Percentiles rank a stretch among this genome's conserved stretches.
Evolutionary conservation across 2,113 vertebrate genomes (phyloP).

Genomic region (Cyprinodon tularosa): DNA sequence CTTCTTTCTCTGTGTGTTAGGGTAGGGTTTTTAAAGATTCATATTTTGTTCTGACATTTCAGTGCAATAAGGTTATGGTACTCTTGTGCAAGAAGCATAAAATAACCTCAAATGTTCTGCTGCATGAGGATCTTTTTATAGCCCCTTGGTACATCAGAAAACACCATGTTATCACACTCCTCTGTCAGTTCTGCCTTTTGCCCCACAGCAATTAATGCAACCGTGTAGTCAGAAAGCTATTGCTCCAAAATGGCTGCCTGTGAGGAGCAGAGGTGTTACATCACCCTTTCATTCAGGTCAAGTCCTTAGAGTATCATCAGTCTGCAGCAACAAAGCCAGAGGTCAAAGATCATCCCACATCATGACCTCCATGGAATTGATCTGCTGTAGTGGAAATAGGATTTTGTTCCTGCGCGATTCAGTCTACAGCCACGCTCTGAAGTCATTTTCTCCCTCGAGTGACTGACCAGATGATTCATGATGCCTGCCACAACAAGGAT

Average conservation of each 20-base stretch:
- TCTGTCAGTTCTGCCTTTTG: constrained; percentile 47
- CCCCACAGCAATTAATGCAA: constrained; percentile 71
- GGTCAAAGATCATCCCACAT: constrained; percentile 57
- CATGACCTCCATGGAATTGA: constrained; percentile 66
- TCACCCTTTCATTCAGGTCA: constrained; percentile 73
- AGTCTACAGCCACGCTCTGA: constrained; percentile 24
- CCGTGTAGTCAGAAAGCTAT: constrained; percentile 43
- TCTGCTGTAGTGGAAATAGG: constrained; percentile 70
- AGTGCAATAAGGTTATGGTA: neutral
- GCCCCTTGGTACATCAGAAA: constrained; percentile 40
- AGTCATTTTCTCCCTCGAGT: constrained; percentile 40
- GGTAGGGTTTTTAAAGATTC: neutral
- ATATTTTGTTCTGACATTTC: neutral
- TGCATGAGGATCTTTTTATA: constrained; percentile 18
- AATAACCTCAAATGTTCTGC: no score
- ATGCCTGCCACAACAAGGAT: constrained; percentile 37
- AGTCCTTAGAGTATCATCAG: constrained; percentile 65
- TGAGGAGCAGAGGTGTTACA: constrained; percentile 66
- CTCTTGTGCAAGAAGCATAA: no score
- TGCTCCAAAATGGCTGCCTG: constrained; percentile 65
- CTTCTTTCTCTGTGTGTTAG: no score
- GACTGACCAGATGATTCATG: constrained; percentile 44
- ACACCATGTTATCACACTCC: constrained; percentile 60
- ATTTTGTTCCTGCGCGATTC: constrained; percentile 60
- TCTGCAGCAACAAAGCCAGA: constrained; percentile 56